These are phyloP conservation scores for Axinella damicornis DNA, from an alignment of 37 sponge, comb jelly and placozoan genomes.

Conservation along the genomic window DNA sequence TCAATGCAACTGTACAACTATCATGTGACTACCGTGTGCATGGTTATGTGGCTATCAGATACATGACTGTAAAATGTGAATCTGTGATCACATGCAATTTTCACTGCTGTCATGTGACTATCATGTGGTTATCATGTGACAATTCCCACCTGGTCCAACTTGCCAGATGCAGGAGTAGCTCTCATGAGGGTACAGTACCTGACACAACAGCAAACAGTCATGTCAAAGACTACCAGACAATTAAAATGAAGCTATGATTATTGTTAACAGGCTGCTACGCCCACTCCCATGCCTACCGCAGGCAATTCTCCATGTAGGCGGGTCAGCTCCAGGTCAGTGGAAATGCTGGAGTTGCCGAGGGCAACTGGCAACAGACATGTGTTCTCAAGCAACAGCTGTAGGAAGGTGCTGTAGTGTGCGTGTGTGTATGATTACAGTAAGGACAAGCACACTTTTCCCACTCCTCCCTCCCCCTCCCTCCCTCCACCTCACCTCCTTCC, in stretches of 20 bases:
- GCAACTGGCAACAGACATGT: conserved; percentile 35
- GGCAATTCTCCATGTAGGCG: conserved; percentile 29
- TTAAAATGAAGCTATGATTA: no score
- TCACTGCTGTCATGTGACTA: no score
- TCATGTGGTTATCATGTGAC: no score
- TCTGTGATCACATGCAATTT: no score
- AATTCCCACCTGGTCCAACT: neutral
- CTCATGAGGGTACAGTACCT: conserved; percentile 34
- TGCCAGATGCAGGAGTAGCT: conserved; percentile 38
- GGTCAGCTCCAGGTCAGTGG: conserved; percentile 1
- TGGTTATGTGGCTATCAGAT: neutral
- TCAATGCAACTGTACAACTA: no score
- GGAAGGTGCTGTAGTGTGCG: conserved; percentile 19
- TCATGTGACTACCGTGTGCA: neutral
- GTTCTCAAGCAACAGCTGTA: conserved; percentile 41
- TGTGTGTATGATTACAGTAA: no score
- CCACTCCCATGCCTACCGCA: neutral
- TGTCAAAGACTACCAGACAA: no score
- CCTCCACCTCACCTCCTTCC: no score
- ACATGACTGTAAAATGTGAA: neutral
- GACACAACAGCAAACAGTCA: neutral
- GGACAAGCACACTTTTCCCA: no score
- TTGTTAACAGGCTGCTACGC: no score
- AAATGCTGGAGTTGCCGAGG: conserved; percentile 6
- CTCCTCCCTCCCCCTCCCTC: no score